Conservation (phyloP, 2,113 vertebrate genomes). For the Saguinus imperator region DNA sequence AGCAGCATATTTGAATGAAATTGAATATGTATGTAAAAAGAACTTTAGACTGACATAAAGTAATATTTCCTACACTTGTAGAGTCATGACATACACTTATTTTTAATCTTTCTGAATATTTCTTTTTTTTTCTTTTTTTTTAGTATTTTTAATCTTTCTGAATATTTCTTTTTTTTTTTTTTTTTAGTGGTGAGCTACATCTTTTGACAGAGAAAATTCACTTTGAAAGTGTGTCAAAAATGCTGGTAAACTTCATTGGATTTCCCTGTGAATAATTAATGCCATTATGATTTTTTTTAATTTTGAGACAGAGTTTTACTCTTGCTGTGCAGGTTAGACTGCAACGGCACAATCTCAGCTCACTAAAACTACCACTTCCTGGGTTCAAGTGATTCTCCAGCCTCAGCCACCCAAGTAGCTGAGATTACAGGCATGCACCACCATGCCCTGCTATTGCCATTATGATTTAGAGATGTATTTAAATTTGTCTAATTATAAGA, state of each 20-base stretch:
- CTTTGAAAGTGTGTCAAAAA: not conserved
- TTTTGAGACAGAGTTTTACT: too few species aligned
- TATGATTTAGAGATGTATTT: slow-evolving; percentile 3
- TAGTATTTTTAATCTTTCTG: not conserved
- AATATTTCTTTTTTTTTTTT: not conserved
- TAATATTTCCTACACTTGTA: not conserved
- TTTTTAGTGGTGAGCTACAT: not conserved
- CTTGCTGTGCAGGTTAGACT: too few species aligned
- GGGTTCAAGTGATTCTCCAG: too few species aligned
- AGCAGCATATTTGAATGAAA: not conserved
- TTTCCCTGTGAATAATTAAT: not conserved
- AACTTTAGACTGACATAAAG: not conserved
- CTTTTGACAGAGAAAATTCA: not conserved
- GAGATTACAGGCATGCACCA: too few species aligned
- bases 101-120: not conserved
- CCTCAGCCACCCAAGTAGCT: too few species aligned
- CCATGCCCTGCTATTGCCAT: not conserved
- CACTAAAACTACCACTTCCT: too few species aligned
- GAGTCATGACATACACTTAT: not conserved
- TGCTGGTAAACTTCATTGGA: not conserved
- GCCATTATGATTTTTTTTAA: not conserved
- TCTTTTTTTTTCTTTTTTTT: not conserved
- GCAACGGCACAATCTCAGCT: too few species aligned
- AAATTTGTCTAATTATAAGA: not conserved
- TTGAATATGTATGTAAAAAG: not conserved